Base-by-base conservation (phyloP, 2,113 vertebrate genomes). In the Hippocampus zosterae region DNA sequence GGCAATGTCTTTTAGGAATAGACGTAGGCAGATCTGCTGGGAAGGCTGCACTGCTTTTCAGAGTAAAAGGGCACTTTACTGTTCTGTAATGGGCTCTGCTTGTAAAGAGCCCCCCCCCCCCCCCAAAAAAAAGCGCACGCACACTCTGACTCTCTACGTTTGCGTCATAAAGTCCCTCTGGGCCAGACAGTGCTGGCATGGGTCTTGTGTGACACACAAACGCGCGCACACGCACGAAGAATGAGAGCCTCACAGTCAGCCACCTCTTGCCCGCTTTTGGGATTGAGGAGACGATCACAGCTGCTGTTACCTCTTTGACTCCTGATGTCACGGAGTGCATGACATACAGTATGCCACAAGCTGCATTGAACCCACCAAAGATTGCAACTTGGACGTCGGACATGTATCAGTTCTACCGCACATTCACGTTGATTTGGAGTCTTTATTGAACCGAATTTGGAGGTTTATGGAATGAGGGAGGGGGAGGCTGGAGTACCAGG, bases 1-100 rank as follows among this genome's bases (percentile, higher is more conserved):
- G 72, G 65, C 55, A 69, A 2, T 5, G 27, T 40, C 41, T 84
- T 87, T 82, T 85, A 79, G 85, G 80, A 85, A 81, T 1, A 71
- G 79, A 74, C 53, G 80, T 59, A 40, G 48, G 77, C 74, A 52
- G 55, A 5, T 41, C 40, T 72, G 56, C 71, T 50, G 50, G 69
- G 46, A 80, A 77, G 29, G 37, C 65, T 68, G 21, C 33, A 65
- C 44, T 55, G n/a, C 11, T 67, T 59, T 61, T 72, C 15, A 77
- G 29, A 57, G 29, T 29, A 73, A 73, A 65, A 2, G 57, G 77
- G 60, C 46, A 66, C 77, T 85, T 81, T 9, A 74, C 52, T 61
- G 68, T 80, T 75, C 78, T 66, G 79, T 50, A 80, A 82, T 33
- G 64, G 67, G 76, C 76, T 71, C 33, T 46, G 40, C 68, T 76